Conservation (phyloP, 2,113 vertebrate genomes). For the Leptobrachium leishanense region DNA sequence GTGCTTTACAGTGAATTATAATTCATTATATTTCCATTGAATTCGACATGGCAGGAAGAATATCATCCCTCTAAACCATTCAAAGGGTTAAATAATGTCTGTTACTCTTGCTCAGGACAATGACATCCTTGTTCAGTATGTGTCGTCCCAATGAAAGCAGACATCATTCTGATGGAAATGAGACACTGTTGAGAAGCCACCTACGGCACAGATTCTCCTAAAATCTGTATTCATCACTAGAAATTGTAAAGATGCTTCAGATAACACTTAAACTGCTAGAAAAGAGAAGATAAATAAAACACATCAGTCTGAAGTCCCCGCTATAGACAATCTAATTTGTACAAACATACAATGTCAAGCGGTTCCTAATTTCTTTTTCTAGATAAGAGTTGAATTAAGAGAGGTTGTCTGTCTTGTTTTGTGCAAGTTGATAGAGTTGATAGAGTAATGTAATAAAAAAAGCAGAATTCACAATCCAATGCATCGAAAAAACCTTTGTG, state of each 20-base stretch:
- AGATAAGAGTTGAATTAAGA: slow-evolving; percentile 40
- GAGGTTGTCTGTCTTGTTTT: slow-evolving; percentile 33
- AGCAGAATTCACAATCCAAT: slow-evolving; percentile 27
- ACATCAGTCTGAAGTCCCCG: slow-evolving; percentile 25
- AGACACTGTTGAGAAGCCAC: not conserved
- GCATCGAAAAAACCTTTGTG: slow-evolving; percentile 5
- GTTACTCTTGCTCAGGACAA: not conserved
- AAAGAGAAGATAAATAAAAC: slow-evolving; percentile 20
- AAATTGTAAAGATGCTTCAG: slow-evolving; percentile 24
- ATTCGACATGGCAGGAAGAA: no score
- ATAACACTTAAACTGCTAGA: slow-evolving; percentile 17
- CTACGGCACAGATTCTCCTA: slow-evolving; percentile 11
- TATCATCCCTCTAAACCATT: no score
- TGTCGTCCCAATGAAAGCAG: slow-evolving; percentile 11
- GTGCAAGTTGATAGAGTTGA: slow-evolving; percentile 27
- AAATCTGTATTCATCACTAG: slow-evolving; percentile 28
- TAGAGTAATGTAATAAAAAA: slow-evolving; percentile 32
- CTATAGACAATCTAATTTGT: slow-evolving; percentile 42
- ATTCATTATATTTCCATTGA: no score
- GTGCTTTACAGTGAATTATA: no score
- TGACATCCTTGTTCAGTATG: not conserved
- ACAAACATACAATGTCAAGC: slow-evolving; percentile 19
- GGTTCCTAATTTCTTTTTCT: slow-evolving; percentile 12
- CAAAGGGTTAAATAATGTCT: not conserved
- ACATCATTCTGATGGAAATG: slow-evolving; percentile 18